Percentiles rank a stretch among this genome's conserved stretches.
Evolutionary conservation across 2,113 vertebrate genomes (phyloP).

Genomic region (Gymnarchus niloticus): DNA sequence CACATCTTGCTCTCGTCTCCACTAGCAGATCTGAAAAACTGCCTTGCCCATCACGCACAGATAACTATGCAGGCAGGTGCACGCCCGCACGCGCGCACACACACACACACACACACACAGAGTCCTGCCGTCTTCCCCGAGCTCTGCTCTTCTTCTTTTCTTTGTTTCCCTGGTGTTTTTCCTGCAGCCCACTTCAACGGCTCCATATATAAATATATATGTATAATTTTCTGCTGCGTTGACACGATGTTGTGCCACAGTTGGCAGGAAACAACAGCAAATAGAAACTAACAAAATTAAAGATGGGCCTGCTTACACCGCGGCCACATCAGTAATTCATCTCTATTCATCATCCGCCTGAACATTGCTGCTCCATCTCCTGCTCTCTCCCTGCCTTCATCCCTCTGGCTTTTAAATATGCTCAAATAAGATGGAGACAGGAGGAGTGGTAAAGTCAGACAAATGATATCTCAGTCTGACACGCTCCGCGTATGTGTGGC

Average conservation of each 20-base stretch:
- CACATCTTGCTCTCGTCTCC: no score
- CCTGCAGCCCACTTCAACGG: neutral
- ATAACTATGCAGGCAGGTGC: neutral
- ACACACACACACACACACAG: neutral
- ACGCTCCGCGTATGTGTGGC: neutral
- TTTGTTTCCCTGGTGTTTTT: neutral
- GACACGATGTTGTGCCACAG: neutral
- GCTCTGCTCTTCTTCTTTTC: neutral
- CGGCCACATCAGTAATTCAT: conserved; percentile 15
- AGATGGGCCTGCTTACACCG: neutral
- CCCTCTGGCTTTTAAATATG: neutral
- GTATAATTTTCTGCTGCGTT: neutral
- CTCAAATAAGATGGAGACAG: neutral
- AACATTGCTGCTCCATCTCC: neutral
- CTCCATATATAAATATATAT: no score
- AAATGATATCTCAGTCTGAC: neutral
- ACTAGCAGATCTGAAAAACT: no score
- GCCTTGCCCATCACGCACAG: no score
- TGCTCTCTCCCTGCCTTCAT: neutral
- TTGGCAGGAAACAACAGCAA: neutral
- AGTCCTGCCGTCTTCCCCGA: neutral
- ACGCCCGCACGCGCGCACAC: neutral
- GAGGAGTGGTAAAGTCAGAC: neutral
- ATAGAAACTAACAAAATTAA: neutral
- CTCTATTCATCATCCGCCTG: conserved; percentile 15